phyloP scores from a whole-genome alignment of 2,113 vertebrate species.

The Willisornis vidua region DNA sequence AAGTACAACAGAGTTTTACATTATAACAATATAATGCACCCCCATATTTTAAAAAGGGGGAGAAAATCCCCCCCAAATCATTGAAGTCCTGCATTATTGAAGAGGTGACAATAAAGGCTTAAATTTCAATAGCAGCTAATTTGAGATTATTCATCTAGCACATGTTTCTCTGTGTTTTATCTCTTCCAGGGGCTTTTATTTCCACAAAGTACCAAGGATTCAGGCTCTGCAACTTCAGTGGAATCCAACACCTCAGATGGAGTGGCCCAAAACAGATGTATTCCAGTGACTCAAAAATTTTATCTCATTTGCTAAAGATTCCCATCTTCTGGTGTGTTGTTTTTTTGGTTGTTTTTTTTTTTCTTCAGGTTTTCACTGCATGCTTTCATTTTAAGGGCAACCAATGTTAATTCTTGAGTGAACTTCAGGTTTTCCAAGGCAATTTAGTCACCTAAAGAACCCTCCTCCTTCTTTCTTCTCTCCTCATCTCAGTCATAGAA shows the following conservation, averaged over 20 bases:
- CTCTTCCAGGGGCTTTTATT: neutral
- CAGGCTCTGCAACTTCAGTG: neutral
- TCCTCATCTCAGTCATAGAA: neutral
- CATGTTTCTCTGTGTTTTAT: neutral
- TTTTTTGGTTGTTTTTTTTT: no score
- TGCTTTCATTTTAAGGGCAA: neutral
- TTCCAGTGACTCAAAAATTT: neutral
- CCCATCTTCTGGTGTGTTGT: neutral
- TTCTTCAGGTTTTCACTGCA: neutral
- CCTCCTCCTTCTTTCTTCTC: neutral
- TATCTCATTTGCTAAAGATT: neutral
- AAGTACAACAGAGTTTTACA: neutral
- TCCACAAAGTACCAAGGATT: neutral
- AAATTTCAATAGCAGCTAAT: neutral
- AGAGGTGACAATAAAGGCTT: neutral
- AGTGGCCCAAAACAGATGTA: neutral
- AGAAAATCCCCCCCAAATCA: neutral
- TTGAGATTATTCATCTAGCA: neutral
- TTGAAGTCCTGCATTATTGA: neutral
- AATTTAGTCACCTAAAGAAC: neutral
- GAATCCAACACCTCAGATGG: neutral
- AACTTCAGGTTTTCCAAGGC: neutral
- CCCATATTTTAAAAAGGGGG: neutral
- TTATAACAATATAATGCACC: neutral
- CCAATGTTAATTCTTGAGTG: neutral